phyloP scores from a whole-genome alignment of 2,113 vertebrate species.

The Podocnemis expansa region DNA sequence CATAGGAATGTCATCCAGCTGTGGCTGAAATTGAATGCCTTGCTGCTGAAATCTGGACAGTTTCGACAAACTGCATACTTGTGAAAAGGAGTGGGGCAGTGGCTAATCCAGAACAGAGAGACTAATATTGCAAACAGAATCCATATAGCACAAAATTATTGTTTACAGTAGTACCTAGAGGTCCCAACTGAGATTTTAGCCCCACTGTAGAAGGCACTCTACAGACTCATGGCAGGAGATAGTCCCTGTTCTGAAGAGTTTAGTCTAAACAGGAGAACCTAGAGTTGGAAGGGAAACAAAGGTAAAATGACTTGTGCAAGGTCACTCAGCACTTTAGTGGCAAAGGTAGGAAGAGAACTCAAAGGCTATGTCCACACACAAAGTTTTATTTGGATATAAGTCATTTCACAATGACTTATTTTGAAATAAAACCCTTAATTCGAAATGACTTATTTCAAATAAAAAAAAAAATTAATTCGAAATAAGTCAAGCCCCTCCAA shows the following conservation, averaged over 20 bases:
- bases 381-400: too few species aligned
- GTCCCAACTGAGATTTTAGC: neutral
- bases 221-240: neutral
- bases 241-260: neutral
- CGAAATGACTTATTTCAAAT: too few species aligned
- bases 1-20: neutral
- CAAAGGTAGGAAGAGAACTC: neutral
- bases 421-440: too few species aligned
- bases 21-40: neutral
- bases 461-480: too few species aligned
- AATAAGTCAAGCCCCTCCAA: too few species aligned
- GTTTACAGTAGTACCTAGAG: neutral
- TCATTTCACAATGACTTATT: too few species aligned
- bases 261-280: neutral
- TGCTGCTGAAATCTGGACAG: neutral
- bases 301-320: neutral
- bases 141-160: neutral
- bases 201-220: fast-evolving
- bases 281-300: neutral
- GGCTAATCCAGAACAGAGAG: neutral
- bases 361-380: neutral
- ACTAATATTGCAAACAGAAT: neutral
- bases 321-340: neutral
- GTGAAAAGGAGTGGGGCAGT: neutral
- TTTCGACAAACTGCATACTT: fast-evolving